These are phyloP conservation scores for Gadopsis marmoratus DNA, from an alignment of 2,797 vertebrate genomes.

Conservation along the genomic window DNA sequence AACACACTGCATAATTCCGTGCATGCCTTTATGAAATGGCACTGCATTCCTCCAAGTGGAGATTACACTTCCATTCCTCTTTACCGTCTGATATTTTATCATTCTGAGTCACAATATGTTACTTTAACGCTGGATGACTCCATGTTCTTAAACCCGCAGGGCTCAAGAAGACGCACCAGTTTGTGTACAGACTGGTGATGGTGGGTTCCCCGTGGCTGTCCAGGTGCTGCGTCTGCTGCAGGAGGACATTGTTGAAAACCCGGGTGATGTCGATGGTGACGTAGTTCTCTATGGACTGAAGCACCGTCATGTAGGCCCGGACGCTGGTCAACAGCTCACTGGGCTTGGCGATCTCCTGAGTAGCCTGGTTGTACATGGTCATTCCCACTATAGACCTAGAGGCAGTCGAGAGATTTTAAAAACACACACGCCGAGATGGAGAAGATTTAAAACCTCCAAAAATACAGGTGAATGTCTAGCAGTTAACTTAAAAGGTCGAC, in stretches of 20 bases:
- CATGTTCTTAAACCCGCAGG: neutral
- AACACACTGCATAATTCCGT: neutral
- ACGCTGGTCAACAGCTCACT: constrained; percentile 98
- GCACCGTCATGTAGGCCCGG: constrained; percentile 98
- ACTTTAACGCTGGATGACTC: neutral
- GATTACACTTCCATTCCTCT: neutral
- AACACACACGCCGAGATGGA: too few species aligned
- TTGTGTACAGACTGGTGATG: constrained; percentile 98
- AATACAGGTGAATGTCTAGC: neutral
- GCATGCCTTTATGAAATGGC: neutral
- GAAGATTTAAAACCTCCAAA: neutral
- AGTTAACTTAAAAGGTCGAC: neutral
- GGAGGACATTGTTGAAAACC: constrained; percentile 98
- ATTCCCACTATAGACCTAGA: constrained; percentile 87
- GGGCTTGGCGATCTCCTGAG: constrained; percentile 99
- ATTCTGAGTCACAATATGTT: neutral
- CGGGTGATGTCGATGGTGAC: constrained; percentile 99
- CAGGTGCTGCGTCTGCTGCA: constrained; percentile 99
- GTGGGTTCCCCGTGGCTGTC: constrained; percentile 99
- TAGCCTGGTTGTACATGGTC: constrained; percentile 99
- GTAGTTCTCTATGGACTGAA: constrained; percentile 99
- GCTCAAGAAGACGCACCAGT: constrained; percentile 86
- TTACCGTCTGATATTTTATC: accelerated
- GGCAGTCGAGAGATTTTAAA: neutral
- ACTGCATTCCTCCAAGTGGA: neutral